Conservation (phyloP, 1,140 invertebrate genomes). For the Aphidius gifuensis region DNA sequence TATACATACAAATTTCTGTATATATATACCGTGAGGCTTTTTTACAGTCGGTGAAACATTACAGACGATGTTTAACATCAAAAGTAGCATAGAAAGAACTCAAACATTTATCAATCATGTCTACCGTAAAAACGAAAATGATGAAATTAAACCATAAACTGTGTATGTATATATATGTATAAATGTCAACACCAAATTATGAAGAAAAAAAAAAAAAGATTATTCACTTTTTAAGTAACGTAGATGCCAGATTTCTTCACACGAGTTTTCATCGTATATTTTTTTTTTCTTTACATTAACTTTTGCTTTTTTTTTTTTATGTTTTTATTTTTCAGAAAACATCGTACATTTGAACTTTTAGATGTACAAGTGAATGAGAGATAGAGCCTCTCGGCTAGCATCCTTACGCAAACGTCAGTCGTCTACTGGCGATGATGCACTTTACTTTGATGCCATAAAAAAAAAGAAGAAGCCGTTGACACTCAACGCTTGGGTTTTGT, state of each 20-base stretch:
- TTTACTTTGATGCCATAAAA: constrained; percentile 7
- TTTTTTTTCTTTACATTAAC: no score
- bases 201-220: no score
- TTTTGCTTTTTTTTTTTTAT: no score
- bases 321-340: no score
- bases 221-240: no score
- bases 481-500: no score
- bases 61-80: constrained; percentile 34
- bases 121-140: constrained; percentile 24
- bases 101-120: constrained; percentile 6
- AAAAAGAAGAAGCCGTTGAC: neutral
- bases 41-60: constrained; percentile 34
- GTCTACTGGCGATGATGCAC: neutral
- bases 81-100: constrained; percentile 4
- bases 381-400: neutral
- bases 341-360: constrained; percentile 3
- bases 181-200: no score
- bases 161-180: constrained; percentile 1
- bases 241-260: no score
- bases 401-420: constrained; percentile 3
- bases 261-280: no score
- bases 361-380: neutral
- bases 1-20: no score
- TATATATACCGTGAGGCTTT: neutral
- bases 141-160: constrained; percentile 22